Percentiles rank a stretch among this genome's conserved stretches.
phyloP scores from a whole-genome alignment of 2,797 vertebrate genomes.

The Anabacerthia variegaticeps region DNA sequence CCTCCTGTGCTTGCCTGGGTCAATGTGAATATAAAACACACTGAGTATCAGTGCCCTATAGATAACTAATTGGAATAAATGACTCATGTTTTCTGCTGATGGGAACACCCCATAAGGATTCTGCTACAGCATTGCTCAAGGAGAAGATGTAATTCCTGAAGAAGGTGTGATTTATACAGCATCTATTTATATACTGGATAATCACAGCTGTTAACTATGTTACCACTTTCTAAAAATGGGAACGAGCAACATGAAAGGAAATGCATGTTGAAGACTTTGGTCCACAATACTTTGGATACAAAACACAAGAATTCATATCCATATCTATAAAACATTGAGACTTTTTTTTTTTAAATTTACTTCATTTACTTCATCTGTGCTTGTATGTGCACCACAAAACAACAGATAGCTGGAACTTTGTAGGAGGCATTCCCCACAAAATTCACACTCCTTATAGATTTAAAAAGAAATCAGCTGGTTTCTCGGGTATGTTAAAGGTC shows the following conservation, averaged over 20 bases:
- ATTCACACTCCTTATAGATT: background rate
- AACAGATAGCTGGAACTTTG: background rate
- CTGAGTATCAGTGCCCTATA: background rate
- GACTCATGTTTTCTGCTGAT: background rate
- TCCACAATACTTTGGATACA: background rate
- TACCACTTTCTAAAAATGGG: background rate
- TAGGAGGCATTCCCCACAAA: background rate
- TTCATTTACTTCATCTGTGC: background rate
- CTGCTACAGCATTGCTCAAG: background rate
- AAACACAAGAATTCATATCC: background rate
- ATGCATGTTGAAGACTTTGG: background rate
- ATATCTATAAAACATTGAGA: background rate
- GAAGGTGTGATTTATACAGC: background rate
- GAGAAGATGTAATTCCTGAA: constrained; percentile 21
- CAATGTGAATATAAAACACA: background rate
- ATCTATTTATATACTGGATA: constrained; percentile 1
- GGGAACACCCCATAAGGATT: background rate
- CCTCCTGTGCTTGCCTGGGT: background rate
- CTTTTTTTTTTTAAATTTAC: background rate
- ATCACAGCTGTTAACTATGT: constrained; percentile 14
- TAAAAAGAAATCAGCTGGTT: background rate
- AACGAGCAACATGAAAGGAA: background rate
- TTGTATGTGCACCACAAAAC: background rate
- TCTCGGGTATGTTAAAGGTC: background rate
- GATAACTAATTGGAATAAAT: background rate